Percentiles rank a stretch among this genome's conserved stretches.
phyloP scores from a whole-genome alignment of 2,797 vertebrate genomes.

The Anguilla obscura region DNA sequence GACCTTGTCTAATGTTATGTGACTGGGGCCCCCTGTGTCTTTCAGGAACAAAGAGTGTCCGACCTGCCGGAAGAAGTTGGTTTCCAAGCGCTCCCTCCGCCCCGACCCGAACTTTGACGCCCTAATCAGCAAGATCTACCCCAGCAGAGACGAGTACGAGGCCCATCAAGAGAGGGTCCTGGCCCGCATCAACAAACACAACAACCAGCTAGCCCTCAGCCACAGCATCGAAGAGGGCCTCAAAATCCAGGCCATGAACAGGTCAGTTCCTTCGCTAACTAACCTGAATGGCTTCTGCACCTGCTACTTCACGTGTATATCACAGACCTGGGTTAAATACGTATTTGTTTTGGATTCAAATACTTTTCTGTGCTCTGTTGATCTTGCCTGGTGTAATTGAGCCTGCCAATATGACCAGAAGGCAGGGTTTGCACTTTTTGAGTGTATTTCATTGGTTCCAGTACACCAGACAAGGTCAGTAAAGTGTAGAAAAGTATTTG shows the following conservation, averaged over 20 bases:
- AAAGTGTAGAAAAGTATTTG: too few species aligned
- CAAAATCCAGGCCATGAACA: constrained; percentile 97
- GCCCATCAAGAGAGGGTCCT: constrained; percentile 94
- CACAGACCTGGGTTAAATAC: too few species aligned
- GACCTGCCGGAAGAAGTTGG: constrained; percentile 95
- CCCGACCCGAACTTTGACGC: constrained; percentile 96
- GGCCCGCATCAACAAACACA: constrained; percentile 96
- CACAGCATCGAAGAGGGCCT: constrained; percentile 96
- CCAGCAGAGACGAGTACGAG: constrained; percentile 95
- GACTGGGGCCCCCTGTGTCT: background rate
- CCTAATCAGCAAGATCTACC: constrained; percentile 97
- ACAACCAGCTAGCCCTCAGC: constrained; percentile 93
- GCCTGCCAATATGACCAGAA: too few species aligned
- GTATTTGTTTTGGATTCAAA: too few species aligned
- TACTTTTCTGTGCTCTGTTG: too few species aligned
- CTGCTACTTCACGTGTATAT: background rate
- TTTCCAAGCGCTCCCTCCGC: constrained; percentile 91
- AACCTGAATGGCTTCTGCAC: background rate
- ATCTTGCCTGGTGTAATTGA: too few species aligned
- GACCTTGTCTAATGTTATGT: background rate
- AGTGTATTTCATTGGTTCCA: too few species aligned
- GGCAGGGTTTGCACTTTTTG: too few species aligned
- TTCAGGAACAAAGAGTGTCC: constrained; percentile 96
- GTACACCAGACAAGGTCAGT: too few species aligned
- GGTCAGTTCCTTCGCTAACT: constrained; percentile 62